Evolutionary conservation across 2,797 vertebrate genomes (phyloP).

Genomic region (Xenopus petersii): DNA sequence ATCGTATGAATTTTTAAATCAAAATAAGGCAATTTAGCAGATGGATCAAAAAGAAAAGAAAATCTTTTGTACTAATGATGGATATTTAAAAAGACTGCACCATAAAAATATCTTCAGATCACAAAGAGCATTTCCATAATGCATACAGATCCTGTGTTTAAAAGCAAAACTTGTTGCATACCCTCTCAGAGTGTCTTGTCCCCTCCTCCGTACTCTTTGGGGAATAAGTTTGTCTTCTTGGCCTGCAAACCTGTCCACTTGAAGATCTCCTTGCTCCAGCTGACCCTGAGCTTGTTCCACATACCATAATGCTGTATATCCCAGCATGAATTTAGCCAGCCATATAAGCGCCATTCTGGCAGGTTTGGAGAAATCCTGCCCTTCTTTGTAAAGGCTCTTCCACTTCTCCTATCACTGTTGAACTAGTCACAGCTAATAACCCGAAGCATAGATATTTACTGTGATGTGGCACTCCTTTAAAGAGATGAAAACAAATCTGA

Average conservation of each 20-base stretch:
- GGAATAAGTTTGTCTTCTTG: constrained; percentile 74
- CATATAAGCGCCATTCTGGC: constrained; percentile 69
- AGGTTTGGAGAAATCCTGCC: background rate
- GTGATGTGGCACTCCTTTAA: constrained; percentile 40
- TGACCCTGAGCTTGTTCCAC: constrained; percentile 61
- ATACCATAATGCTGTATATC: constrained; percentile 70
- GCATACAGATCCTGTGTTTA: too few species aligned
- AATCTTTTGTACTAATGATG: too few species aligned
- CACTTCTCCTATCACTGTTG: constrained; percentile 34
- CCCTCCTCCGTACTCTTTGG: constrained; percentile 80
- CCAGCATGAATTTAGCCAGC: constrained; percentile 78
- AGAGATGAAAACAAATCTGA: background rate
- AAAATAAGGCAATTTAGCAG: too few species aligned
- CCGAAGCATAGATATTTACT: constrained; percentile 27
- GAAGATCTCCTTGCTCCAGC: constrained; percentile 65
- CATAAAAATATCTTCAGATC: too few species aligned
- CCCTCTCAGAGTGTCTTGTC: constrained; percentile 87
- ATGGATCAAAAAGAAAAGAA: too few species aligned
- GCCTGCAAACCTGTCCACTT: constrained; percentile 70
- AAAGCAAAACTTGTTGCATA: constrained; percentile 56
- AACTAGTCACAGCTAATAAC: constrained; percentile 26
- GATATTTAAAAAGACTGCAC: too few species aligned
- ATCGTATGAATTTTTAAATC: too few species aligned
- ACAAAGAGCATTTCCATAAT: too few species aligned
- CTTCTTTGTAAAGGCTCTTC: constrained; percentile 23